These are phyloP conservation scores for Indicator maculatus DNA, from an alignment of 2,113 vertebrate species.

Conservation along the genomic window DNA sequence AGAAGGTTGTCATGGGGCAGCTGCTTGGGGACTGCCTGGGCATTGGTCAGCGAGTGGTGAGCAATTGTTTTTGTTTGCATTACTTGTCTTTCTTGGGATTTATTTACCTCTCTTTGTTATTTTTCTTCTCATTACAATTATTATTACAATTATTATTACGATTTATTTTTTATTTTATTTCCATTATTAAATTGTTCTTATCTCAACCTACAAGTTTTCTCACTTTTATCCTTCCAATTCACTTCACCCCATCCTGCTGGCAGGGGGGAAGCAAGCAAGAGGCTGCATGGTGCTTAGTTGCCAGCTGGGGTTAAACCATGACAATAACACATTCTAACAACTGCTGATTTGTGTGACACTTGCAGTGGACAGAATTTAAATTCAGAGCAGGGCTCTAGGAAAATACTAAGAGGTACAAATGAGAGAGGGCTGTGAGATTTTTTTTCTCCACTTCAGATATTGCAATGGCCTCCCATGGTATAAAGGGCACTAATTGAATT, in stretches of 20 bases:
- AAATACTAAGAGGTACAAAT: neutral
- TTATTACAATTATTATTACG: neutral
- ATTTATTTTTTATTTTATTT: neutral
- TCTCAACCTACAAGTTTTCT: neutral
- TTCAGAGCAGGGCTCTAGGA: neutral
- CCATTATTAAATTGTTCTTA: neutral
- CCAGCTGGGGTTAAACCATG: neutral
- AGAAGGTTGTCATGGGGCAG: neutral
- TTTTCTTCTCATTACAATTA: neutral
- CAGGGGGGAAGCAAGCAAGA: neutral
- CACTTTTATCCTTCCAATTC: neutral
- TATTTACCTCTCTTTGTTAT: neutral
- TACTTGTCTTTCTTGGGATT: neutral
- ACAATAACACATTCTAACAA: slow-evolving; percentile 63
- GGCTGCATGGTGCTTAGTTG: neutral
- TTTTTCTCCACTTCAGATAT: slow-evolving; percentile 6
- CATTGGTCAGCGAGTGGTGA: neutral
- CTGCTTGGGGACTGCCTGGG: neutral
- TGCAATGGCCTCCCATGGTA: slow-evolving; percentile 20
- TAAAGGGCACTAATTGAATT: slow-evolving; percentile 69
- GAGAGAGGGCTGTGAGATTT: neutral
- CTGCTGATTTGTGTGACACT: slow-evolving; percentile 65
- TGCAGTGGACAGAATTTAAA: slow-evolving; percentile 61
- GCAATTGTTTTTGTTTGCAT: neutral
- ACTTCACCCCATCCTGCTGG: neutral